Conservation (phyloP, 2,888 invertebrate species). For the Meloe dianella region DNA sequence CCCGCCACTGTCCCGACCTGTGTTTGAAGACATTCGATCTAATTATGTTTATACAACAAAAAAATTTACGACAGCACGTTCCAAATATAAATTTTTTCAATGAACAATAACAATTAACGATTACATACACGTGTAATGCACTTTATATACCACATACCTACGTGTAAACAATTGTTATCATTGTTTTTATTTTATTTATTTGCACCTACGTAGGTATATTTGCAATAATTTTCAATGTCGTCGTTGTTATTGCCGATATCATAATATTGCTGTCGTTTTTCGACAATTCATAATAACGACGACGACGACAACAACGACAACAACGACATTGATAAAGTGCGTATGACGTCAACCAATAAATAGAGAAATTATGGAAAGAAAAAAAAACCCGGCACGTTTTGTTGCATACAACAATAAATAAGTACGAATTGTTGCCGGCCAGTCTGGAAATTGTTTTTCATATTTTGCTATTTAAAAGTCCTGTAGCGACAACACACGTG, state of each 20-base stretch:
- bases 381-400: not conserved
- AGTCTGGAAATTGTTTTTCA: not conserved
- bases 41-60: not conserved
- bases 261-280: not conserved
- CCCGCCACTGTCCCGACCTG: no score
- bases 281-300: not conserved
- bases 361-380: not conserved
- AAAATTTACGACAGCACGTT: not conserved
- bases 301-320: not conserved
- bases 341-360: not conserved
- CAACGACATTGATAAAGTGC: not conserved
- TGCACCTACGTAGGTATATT: not conserved
- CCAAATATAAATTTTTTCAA: not conserved
- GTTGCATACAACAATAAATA: not conserved
- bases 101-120: not conserved
- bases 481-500: not conserved
- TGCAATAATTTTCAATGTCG: not conserved
- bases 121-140: not conserved
- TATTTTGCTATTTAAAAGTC: not conserved
- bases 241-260: not conserved
- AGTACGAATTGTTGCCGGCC: not conserved
- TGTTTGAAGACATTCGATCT: no score
- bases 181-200: not conserved
- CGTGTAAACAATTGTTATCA: not conserved
- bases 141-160: not conserved